These are phyloP conservation scores for Schrankia costaestrigalis DNA, from an alignment of 2,888 invertebrate genomes.

Conservation along the genomic window DNA sequence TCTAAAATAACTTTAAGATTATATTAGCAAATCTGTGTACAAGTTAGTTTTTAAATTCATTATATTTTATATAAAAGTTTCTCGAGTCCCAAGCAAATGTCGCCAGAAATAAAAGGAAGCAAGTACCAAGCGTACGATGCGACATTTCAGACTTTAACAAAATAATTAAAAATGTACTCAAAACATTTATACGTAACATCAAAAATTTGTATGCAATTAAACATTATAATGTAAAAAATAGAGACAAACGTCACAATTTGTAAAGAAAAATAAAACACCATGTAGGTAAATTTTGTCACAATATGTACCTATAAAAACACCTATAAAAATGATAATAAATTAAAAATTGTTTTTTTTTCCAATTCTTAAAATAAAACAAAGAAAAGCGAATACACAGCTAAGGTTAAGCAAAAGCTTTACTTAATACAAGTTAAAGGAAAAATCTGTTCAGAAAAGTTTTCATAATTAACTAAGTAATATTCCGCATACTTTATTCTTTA, in stretches of 20 bases:
- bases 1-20: no score
- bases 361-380: constrained; percentile 6
- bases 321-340: no score
- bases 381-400: constrained; percentile 4
- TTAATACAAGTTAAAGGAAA: constrained; percentile 12
- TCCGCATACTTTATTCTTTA: constrained; percentile 10
- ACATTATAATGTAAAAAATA: no score
- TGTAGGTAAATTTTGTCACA: no score
- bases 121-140: constrained; percentile 36
- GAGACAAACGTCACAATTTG: no score
- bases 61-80: constrained; percentile 14
- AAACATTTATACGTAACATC: constrained; percentile 2
- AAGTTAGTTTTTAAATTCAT: no score
- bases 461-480: constrained; percentile 16
- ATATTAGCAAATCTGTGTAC: no score
- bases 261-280: no score
- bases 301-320: no score
- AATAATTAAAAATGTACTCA: constrained; percentile 1
- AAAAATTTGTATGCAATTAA: background rate
- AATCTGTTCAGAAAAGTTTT: constrained; percentile 18
- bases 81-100: constrained; percentile 38
- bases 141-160: constrained; percentile 9
- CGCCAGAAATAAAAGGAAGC: constrained; percentile 49
- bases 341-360: no score
- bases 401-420: constrained; percentile 6